Base-by-base conservation (phyloP, 2,888 invertebrate species). In the Eupithecia vulgata region DNA sequence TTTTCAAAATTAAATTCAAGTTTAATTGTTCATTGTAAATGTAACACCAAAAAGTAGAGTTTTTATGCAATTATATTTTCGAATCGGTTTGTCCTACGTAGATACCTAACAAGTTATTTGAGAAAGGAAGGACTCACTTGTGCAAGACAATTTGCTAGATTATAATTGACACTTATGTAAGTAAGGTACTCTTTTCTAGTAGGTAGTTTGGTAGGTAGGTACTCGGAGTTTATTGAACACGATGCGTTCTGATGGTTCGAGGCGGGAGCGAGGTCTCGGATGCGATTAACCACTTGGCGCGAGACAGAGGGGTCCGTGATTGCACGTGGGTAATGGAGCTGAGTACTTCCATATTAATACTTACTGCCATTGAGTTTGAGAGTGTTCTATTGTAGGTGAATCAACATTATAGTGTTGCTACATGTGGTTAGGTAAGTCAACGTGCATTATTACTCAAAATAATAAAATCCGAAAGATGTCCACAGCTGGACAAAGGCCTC, bases 271-370 rank as follows among this genome's bases (percentile, higher is more conserved):
- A 65, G 65, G 76, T 79, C 74, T 71, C 76, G 75, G 76, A 78
- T 70, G 74, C 75, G 70, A 76, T 82, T 79, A 80, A 79, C 74
- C 80, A 80, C 80, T 81, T 79, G 71, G n/a, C 59, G 8, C 64
- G 70, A 71, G 57, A 71, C 75, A 66, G 72, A 62, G 75, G 75
- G 75, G 72, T 30, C 70, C 35, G 68, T 72, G 64, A 75, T 75
- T 75, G 70, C 59, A 67, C 21, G 57, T 57, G 57, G 21, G 57
- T 70, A 57, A 68, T 59, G 42, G 59, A 64, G 42, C 70, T 48
- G 37, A 67, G n/a, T n/a, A n/a, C n/a, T n/a, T n/a, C n/a, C n/a
- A 10, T 64, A 62, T 30, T 21, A 15, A 5, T 2, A 62, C n/a
- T 34, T 35, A 34, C n/a, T 34, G 35, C 40, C n/a, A 73, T 70